These are phyloP conservation scores for Campaea margaritaria DNA, from an alignment of 2,888 invertebrate species.

Conservation along the genomic window DNA sequence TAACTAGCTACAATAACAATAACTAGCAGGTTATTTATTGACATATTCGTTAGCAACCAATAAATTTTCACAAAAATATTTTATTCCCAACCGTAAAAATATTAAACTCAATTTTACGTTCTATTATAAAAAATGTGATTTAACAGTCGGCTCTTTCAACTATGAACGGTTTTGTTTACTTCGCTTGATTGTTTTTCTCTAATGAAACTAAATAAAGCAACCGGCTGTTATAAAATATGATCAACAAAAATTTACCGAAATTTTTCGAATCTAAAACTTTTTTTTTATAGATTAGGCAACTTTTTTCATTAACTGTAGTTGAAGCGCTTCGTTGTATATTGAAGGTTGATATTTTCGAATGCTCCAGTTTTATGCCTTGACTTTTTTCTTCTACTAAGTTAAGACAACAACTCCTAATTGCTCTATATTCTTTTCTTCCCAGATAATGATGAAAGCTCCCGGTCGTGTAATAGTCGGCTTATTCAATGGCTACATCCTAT, in stretches of 20 bases:
- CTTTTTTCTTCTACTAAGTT: too few species aligned
- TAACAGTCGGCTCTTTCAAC: constrained; percentile 27
- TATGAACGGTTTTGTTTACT: constrained; percentile 12
- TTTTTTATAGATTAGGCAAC: too few species aligned
- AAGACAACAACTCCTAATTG: too few species aligned
- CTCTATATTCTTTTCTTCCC: too few species aligned
- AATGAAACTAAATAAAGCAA: constrained; percentile 2
- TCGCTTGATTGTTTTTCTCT: constrained; percentile 20
- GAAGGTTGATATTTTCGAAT: too few species aligned
- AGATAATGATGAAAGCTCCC: too few species aligned
- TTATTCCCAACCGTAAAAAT: constrained; percentile 46
- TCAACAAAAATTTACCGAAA: background rate
- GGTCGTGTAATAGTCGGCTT: too few species aligned
- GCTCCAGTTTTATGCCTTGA: too few species aligned
- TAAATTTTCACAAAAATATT: constrained; percentile 62
- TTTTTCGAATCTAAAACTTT: background rate
- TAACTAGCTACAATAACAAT: constrained; percentile 18
- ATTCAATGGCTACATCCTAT: too few species aligned
- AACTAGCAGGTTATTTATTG: constrained; percentile 60
- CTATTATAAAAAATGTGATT: constrained; percentile 34
- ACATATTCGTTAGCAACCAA: constrained; percentile 66
- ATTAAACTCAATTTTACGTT: constrained; percentile 20
- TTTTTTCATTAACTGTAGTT: too few species aligned
- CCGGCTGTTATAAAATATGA: background rate
- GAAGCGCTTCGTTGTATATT: too few species aligned